Base-by-base conservation (phyloP, 2,888 invertebrate species). In the Elmis aenea region DNA sequence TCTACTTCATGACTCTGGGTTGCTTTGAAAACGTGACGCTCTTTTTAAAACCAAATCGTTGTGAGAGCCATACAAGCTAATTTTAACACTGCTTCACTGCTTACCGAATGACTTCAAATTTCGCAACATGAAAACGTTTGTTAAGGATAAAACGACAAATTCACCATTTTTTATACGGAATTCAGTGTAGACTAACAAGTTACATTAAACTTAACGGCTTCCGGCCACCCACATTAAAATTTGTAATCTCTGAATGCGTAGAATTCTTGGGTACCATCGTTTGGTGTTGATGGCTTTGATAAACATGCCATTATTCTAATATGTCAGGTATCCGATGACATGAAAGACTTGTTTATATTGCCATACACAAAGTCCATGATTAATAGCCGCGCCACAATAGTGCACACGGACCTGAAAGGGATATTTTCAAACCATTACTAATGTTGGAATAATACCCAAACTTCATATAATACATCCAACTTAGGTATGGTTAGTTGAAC, bases 331-430 rank as follows among this genome's bases (percentile, higher is more conserved):
- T 68, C 66, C 67, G 68, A 68, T 68, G 68, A 69, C 67, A 67
- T 69, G 68, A 69, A 69, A 66, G 66, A 67, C 67, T 68, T 70
- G 69, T 70, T 69, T 69, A 68, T 68, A 69, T 66, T 62, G 61
- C 64, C 58, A 58, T 60, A 59, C 59, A 59, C 58, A 56, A 58
- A 55, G 57, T 54, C 53, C 64, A 64, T 68, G 66, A 67, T 69
- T 68, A 68, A 68, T 69, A 61, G 61, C 59, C 43, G 41, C 46
- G 52, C 46, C 53, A 61, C 63, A 62, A 62, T 62, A 56, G 46
- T 46, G 54, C 48, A 39, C 43, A 40, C 41, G 47, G 43, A 43
- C 41, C 24, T 58, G 55, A 58, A 58, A 57, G 54, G 59, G 51
- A 58, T 55, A 53, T 52, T 48, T 45, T 48, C 51, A 47, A 45